Percentiles rank a stretch among this genome's conserved stretches.
These are phyloP conservation scores for Abrostola triplasia DNA, from an alignment of 2,888 invertebrate genomes.

Conservation along the genomic window DNA sequence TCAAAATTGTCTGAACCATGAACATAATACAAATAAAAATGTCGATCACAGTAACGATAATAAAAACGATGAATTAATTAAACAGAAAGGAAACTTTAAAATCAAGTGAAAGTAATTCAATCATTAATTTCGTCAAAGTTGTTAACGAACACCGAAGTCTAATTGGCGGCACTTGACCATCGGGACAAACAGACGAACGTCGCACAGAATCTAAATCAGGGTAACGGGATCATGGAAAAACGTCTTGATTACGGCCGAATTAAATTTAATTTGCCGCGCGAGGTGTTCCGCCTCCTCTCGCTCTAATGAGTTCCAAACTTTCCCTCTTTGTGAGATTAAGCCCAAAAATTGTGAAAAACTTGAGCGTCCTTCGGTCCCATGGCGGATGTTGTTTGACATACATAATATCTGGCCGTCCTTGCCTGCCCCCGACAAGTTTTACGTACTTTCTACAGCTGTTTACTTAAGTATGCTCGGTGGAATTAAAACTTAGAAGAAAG, in stretches of 20 bases:
- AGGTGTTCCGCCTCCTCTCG: slow-evolving; percentile 75
- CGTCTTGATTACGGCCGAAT: slow-evolving; percentile 61
- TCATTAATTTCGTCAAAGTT: slow-evolving; percentile 48
- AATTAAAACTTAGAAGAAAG: slow-evolving; percentile 70
- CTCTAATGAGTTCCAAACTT: slow-evolving; percentile 82
- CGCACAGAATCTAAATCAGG: slow-evolving; percentile 57
- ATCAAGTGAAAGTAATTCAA: slow-evolving; percentile 46
- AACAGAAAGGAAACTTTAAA: slow-evolving; percentile 31
- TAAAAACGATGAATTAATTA: slow-evolving; percentile 14
- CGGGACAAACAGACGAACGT: slow-evolving; percentile 51
- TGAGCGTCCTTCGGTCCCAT: slow-evolving; percentile 58
- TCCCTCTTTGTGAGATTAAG: slow-evolving; percentile 76
- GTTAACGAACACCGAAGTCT: slow-evolving; percentile 54
- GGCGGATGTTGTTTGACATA: slow-evolving; percentile 66
- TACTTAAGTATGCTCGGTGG: slow-evolving; percentile 71
- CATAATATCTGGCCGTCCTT: slow-evolving; percentile 58
- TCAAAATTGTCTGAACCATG: slow-evolving; percentile 12
- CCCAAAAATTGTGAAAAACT: slow-evolving; percentile 79
- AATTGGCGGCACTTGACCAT: slow-evolving; percentile 60
- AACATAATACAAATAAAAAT: slow-evolving; percentile 36
- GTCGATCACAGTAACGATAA: slow-evolving; percentile 7
- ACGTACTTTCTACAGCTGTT: slow-evolving; percentile 64
- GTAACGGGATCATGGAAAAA: slow-evolving; percentile 48
- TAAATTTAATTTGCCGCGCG: slow-evolving; percentile 76
- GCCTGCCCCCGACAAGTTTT: slow-evolving; percentile 60